Evolutionary conservation across 2,113 vertebrate species (phyloP).

Genomic region (Chaetodon auriga): DNA sequence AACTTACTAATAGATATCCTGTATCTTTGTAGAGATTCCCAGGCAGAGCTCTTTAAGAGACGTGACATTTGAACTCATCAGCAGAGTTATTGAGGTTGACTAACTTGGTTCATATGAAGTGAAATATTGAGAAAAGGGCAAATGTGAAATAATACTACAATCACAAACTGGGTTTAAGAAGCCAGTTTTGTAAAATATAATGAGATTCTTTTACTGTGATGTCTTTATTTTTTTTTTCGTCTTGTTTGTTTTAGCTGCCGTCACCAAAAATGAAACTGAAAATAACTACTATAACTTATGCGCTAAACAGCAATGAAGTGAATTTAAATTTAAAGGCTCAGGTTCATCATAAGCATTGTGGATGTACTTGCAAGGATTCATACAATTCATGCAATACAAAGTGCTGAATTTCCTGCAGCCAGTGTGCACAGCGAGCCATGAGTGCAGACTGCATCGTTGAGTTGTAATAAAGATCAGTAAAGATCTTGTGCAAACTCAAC

Average conservation of each 20-base stretch:
- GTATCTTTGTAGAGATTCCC: neutral
- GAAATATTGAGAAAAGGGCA: neutral
- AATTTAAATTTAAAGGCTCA: slow-evolving; percentile 2
- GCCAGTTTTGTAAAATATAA: slow-evolving; percentile 1
- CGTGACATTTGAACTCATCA: neutral
- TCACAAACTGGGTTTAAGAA: neutral
- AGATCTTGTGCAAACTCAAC: slow-evolving; percentile 1
- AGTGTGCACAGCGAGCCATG: neutral
- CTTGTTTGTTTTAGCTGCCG: neutral
- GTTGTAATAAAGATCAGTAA: neutral
- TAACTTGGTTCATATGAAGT: neutral
- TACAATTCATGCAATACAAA: neutral
- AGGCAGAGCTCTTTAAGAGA: slow-evolving; percentile 20
- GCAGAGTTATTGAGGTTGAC: neutral
- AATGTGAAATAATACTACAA: neutral
- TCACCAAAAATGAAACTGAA: neutral
- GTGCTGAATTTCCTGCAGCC: neutral
- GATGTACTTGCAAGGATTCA: slow-evolving; percentile 7
- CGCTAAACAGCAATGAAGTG: neutral
- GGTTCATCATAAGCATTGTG: neutral
- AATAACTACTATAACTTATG: slow-evolving; percentile 5
- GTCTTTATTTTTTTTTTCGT: neutral
- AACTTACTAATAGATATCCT: neutral
- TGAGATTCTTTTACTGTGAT: slow-evolving; percentile 12
- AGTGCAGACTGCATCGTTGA: neutral